Evolutionary conservation across 1,140 invertebrate species (phyloP).

Genomic region (Musca vetustissima): DNA sequence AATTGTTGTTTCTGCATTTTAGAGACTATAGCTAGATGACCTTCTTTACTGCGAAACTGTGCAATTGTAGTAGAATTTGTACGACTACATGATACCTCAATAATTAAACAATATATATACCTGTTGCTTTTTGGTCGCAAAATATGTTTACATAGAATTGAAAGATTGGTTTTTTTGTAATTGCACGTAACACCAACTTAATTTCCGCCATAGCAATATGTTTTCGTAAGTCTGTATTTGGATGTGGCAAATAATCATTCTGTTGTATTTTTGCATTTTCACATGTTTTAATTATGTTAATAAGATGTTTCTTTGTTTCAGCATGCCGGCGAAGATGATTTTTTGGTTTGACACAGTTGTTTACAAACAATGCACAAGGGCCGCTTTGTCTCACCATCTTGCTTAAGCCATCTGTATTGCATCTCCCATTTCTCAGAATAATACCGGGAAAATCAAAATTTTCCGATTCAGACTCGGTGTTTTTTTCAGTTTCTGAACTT

Average conservation of each 20-base stretch:
- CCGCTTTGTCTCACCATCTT: background rate
- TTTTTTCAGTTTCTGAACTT: too few species aligned
- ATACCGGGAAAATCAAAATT: too few species aligned
- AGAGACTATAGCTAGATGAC: background rate
- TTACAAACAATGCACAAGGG: background rate
- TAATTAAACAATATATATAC: background rate
- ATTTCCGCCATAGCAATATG: background rate
- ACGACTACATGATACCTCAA: background rate
- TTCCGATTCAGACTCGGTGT: too few species aligned
- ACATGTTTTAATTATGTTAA: background rate
- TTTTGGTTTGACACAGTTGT: background rate
- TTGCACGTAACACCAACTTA: background rate
- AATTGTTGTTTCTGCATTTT: constrained; percentile 9
- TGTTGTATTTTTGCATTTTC: constrained; percentile 3
- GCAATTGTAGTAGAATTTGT: background rate
- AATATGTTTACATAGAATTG: background rate
- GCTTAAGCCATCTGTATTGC: background rate
- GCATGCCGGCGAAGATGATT: background rate
- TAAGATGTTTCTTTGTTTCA: background rate
- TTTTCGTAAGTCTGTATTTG: background rate
- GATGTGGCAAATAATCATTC: background rate
- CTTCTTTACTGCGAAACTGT: background rate
- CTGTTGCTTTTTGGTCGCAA: background rate
- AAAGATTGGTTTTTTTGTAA: background rate
- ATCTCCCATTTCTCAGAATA: background rate